phyloP scores from a whole-genome alignment of 2,888 invertebrate genomes.

The Apodemia mormo region DNA sequence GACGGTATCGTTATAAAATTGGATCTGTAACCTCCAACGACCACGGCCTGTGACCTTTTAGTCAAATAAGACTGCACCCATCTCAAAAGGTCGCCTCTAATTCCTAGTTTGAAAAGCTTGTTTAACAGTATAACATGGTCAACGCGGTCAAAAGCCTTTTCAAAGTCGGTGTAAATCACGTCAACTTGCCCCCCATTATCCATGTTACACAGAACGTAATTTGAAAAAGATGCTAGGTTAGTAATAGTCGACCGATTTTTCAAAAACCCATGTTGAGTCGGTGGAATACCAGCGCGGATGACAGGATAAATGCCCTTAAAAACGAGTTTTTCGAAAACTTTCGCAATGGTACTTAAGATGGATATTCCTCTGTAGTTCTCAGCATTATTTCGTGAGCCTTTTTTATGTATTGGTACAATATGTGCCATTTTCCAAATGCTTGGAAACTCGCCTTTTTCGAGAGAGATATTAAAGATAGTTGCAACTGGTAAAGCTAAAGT shows the following conservation, averaged over 20 bases:
- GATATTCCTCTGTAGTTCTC: too few relatives aligned
- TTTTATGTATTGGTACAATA: too few relatives aligned
- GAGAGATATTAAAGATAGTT: too few relatives aligned
- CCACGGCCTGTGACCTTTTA: background rate
- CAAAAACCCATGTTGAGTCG: background rate
- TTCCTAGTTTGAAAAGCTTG: slow-evolving; percentile 2
- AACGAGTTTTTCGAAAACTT: too few relatives aligned
- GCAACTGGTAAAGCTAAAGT: too few relatives aligned
- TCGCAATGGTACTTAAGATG: too few relatives aligned
- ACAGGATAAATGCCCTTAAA: too few relatives aligned
- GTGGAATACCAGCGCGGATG: too few relatives aligned
- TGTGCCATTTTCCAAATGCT: too few relatives aligned
- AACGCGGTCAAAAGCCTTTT: background rate
- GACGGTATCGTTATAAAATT: background rate
- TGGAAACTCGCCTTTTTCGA: too few relatives aligned
- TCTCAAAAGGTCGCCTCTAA: background rate
- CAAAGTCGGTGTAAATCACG: background rate
- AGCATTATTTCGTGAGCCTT: too few relatives aligned
- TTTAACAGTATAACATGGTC: background rate
- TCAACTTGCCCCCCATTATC: background rate
- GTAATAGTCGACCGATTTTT: background rate
- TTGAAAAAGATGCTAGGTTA: background rate
- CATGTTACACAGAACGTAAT: background rate
- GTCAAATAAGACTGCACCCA: background rate
- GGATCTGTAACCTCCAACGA: background rate